Evolutionary conservation across 2,797 vertebrate species (phyloP).

Genomic region (Enteromius radiatus): DNA sequence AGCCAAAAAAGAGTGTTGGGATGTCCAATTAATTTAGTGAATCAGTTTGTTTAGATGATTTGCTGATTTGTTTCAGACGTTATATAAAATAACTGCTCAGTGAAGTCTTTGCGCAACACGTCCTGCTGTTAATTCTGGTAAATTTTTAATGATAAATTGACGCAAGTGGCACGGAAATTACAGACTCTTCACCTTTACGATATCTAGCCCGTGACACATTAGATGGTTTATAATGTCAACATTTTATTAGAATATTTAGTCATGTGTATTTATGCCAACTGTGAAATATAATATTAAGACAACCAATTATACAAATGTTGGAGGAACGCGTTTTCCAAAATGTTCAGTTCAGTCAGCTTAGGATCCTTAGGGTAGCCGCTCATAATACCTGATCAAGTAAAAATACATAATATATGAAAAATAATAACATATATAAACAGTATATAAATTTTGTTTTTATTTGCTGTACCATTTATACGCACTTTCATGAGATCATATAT

Average conservation of each 20-base stretch:
- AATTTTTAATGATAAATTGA: slow-evolving; percentile 1
- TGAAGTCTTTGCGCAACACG: background rate
- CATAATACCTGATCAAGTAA: background rate
- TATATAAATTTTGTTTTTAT: too few species aligned
- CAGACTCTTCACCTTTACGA: background rate
- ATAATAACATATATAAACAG: background rate
- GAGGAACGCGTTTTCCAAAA: background rate
- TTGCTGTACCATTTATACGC: too few species aligned
- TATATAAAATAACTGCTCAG: background rate
- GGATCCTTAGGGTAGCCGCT: too few species aligned
- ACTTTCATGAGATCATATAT: too few species aligned
- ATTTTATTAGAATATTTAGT: background rate
- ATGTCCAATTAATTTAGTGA: background rate
- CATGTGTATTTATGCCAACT: background rate
- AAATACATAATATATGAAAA: background rate
- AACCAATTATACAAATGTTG: background rate
- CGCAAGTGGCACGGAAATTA: background rate
- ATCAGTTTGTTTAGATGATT: background rate
- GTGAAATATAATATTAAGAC: background rate
- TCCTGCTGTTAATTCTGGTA: background rate
- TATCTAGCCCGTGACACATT: background rate
- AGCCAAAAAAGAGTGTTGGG: background rate
- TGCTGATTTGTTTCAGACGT: background rate
- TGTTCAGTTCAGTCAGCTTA: background rate
- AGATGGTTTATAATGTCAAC: background rate